phyloP scores from a whole-genome alignment of 1,140 invertebrate species.

The Phocides pigmalion region DNA sequence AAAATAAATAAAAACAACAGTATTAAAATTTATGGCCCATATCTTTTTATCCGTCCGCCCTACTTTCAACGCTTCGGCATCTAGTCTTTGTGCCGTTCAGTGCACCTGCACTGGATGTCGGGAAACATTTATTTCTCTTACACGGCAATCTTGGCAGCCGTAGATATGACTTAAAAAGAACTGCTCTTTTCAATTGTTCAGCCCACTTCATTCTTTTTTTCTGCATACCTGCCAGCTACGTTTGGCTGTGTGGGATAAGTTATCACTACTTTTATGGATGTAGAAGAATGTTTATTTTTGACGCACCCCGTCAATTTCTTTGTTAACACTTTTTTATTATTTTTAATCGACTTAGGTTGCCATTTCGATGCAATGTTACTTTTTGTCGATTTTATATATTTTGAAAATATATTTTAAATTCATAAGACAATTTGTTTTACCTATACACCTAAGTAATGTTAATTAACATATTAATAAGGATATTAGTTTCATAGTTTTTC shows the following conservation, averaged over 20 bases:
- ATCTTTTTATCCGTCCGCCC: constrained; percentile 16
- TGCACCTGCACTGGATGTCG: constrained; percentile 25
- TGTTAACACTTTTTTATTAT: too few relatives aligned
- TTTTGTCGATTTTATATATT: too few relatives aligned
- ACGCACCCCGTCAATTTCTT: neutral
- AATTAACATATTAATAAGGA: too few relatives aligned
- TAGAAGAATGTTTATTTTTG: neutral
- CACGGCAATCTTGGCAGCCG: constrained; percentile 30
- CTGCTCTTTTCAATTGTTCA: constrained; percentile 30
- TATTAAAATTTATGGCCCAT: constrained; percentile 3
- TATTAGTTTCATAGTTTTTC: too few relatives aligned
- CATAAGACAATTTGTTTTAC: too few relatives aligned
- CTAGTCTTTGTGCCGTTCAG: constrained; percentile 15
- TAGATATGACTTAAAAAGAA: constrained; percentile 33
- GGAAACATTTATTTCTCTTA: constrained; percentile 32
- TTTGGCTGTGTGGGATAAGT: neutral
- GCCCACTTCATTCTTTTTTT: constrained; percentile 12
- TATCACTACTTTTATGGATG: neutral
- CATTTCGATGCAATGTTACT: too few relatives aligned
- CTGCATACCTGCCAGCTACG: constrained; percentile 14
- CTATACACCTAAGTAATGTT: too few relatives aligned
- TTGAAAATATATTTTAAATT: too few relatives aligned
- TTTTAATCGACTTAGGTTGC: too few relatives aligned
- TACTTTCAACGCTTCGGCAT: constrained; percentile 24
- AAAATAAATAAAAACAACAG: neutral